Percentiles rank a stretch among this genome's conserved stretches.
Evolutionary conservation across 2,797 vertebrate genomes (phyloP).

Genomic region (Lagodon rhomboides): DNA sequence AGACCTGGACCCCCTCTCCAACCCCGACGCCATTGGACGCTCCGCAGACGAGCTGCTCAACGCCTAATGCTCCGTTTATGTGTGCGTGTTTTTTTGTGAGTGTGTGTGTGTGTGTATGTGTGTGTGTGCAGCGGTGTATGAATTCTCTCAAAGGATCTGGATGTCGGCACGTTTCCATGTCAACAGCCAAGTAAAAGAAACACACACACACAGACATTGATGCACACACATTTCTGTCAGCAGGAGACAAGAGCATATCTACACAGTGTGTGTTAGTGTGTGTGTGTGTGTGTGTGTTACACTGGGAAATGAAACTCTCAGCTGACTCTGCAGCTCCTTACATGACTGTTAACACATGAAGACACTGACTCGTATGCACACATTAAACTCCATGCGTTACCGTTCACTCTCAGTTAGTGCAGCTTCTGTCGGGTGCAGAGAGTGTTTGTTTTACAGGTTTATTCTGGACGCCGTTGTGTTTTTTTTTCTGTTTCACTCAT

Average conservation of each 20-base stretch:
- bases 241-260: slow-evolving; percentile 5
- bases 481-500: slow-evolving; percentile 16
- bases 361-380: slow-evolving; percentile 22
- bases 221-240: neutral
- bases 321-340: neutral
- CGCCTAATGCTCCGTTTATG: slow-evolving; percentile 72
- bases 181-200: slow-evolving; percentile 31
- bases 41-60: slow-evolving; percentile 87
- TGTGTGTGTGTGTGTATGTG: slow-evolving; percentile 3
- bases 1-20: slow-evolving; percentile 89
- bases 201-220: neutral
- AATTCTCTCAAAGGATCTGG: slow-evolving; percentile 16
- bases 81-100: neutral
- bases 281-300: neutral
- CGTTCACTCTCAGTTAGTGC: neutral
- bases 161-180: slow-evolving; percentile 26
- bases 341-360: slow-evolving; percentile 53
- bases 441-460: slow-evolving; percentile 14
- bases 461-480: neutral
- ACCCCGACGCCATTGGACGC: slow-evolving; percentile 87
- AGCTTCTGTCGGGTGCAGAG: slow-evolving; percentile 5
- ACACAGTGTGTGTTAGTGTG: neutral
- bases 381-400: slow-evolving; percentile 11
- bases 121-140: neutral
- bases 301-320: slow-evolving; percentile 5